Percentiles rank a stretch among this genome's conserved stretches.
Conservation (phyloP, 1,140 invertebrate genomes). For the Zaprionus inermis region DNA sequence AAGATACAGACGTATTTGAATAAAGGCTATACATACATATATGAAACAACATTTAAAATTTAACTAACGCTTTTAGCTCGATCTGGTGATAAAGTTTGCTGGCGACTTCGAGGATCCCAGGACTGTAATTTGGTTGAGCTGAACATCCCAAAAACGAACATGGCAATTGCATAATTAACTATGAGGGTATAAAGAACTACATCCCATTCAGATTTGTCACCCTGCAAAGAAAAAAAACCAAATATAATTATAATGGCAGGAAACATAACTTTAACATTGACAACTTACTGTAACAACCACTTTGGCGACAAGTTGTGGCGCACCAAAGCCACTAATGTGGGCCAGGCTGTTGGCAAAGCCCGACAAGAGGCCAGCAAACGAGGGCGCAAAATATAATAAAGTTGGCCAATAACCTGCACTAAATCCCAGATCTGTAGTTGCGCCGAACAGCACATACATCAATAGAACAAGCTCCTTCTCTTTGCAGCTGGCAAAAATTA, state of each 20-base stretch:
- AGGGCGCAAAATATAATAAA: constrained; percentile 71
- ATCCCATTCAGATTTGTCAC: constrained; percentile 73
- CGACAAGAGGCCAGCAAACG: constrained; percentile 70
- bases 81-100: neutral
- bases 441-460: constrained; percentile 60
- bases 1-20: no score
- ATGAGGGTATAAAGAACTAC: constrained; percentile 53
- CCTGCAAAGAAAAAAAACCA: constrained; percentile 34
- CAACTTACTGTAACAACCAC: constrained; percentile 64
- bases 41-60: neutral
- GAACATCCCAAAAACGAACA: constrained; percentile 59
- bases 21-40: neutral
- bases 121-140: constrained; percentile 60
- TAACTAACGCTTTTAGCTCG: neutral
- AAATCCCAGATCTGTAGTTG: constrained; percentile 64
- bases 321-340: constrained; percentile 68
- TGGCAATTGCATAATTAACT: constrained; percentile 47
- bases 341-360: constrained; percentile 68
- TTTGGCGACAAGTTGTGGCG: constrained; percentile 52
- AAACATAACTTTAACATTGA: neutral
- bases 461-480: constrained; percentile 55
- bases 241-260: no score
- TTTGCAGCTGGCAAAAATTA: constrained; percentile 48
- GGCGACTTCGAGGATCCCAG: constrained; percentile 61
- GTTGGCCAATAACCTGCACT: constrained; percentile 74